These are phyloP conservation scores for Trididemnum nubilum DNA, from an alignment of 23 tunicate species.

Conservation along the genomic window DNA sequence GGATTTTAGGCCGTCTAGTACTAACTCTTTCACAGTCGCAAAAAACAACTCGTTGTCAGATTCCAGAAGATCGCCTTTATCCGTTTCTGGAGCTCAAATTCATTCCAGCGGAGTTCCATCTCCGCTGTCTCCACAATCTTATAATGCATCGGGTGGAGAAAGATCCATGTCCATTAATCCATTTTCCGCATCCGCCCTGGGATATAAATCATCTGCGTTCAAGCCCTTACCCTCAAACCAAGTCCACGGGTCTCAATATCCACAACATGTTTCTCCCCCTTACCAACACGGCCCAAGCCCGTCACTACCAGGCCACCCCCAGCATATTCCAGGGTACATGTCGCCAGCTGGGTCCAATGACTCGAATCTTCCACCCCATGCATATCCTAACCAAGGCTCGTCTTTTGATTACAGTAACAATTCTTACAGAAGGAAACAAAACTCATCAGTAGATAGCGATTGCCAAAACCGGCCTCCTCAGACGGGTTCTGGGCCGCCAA, in stretches of 20 bases:
- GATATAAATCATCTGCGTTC: slow-evolving; percentile 38
- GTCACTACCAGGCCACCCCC: slow-evolving; percentile 8
- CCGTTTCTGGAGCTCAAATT: neutral
- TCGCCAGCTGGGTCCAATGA: slow-evolving; percentile 16
- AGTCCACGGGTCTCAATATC: slow-evolving; percentile 4
- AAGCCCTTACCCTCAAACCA: slow-evolving; percentile 32
- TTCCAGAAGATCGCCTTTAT: slow-evolving; percentile 15
- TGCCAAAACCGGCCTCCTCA: slow-evolving; percentile 4
- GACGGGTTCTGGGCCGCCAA: neutral
- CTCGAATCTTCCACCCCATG: neutral
- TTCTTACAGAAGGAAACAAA: neutral
- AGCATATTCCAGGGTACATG: slow-evolving; percentile 9
- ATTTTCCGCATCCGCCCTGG: slow-evolving; percentile 19
- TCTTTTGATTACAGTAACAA: neutral
- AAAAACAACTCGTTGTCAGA: slow-evolving; percentile 3
- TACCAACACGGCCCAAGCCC: slow-evolving; percentile 30
- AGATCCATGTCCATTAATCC: slow-evolving; percentile 5
- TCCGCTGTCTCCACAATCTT: neutral
- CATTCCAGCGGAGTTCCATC: neutral
- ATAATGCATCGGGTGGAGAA: neutral
- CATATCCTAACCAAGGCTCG: neutral
- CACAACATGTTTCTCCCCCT: slow-evolving; percentile 13
- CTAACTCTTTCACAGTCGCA: neutral
- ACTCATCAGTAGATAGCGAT: slow-evolving; percentile 26
- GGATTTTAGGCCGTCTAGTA: slow-evolving; percentile 27